Evolutionary conservation across 2,113 vertebrate species (phyloP).

Genomic region (Leucoraja erinaceus): DNA sequence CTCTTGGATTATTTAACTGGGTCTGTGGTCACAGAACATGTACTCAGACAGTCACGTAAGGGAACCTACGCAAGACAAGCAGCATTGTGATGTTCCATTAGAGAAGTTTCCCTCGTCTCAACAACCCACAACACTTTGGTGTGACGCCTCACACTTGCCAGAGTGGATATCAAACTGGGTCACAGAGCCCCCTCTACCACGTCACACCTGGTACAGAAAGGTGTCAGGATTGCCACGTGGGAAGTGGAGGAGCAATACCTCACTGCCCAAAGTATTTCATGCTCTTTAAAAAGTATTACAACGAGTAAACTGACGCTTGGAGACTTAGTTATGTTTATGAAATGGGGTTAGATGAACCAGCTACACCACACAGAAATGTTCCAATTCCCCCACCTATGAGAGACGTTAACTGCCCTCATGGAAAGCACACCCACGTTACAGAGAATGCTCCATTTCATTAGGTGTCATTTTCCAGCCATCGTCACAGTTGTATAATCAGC

Average conservation of each 20-base stretch:
- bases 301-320: not conserved
- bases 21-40: slow-evolving; percentile 10
- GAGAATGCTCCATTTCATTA: not conserved
- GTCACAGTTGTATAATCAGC: not conserved
- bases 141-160: not conserved
- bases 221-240: not conserved
- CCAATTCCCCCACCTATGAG: not conserved
- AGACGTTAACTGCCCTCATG: not conserved
- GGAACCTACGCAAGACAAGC: slow-evolving; percentile 21
- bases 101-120: not conserved
- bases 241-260: not conserved
- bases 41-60: not conserved
- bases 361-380: not conserved
- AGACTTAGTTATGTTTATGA: not conserved
- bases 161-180: not conserved
- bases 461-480: not conserved
- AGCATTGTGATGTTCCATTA: not conserved
- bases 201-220: no score
- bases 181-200: not conserved
- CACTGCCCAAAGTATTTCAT: not conserved
- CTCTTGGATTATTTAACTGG: not conserved
- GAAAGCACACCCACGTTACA: not conserved
- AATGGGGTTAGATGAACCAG: not conserved
- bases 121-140: not conserved
- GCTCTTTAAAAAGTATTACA: not conserved